Evolutionary conservation across 1,140 invertebrate genomes (phyloP).

Genomic region (Calliphora vicina): DNA sequence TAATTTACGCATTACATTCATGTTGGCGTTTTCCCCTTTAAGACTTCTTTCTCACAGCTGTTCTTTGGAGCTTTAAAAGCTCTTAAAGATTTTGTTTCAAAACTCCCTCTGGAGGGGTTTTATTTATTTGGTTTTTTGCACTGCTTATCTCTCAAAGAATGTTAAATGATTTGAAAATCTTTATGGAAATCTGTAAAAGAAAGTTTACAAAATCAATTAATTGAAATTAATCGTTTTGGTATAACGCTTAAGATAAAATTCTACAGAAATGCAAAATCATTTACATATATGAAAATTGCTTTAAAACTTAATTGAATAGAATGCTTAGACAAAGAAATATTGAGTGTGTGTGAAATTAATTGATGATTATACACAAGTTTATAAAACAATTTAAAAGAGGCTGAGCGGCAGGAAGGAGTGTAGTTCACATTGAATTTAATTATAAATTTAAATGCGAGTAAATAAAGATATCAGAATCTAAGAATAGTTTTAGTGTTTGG

Average conservation of each 20-base stretch:
- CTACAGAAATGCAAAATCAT: not conserved
- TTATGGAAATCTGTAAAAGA: not conserved
- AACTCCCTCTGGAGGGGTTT: not conserved
- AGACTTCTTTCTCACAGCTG: not conserved
- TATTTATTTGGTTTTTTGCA: not conserved
- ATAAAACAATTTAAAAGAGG: not conserved
- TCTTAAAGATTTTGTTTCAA: not conserved
- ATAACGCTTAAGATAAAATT: not conserved
- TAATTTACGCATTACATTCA: conserved; percentile 89
- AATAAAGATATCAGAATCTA: too few species aligned
- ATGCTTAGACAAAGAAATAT: not conserved
- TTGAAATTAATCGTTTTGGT: not conserved
- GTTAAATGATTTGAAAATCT: conserved; percentile 8
- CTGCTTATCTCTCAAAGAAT: not conserved
- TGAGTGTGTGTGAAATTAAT: not conserved
- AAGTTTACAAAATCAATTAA: not conserved
- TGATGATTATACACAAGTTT: not conserved
- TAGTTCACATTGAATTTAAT: too few species aligned
- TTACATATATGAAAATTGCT: not conserved
- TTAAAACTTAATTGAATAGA: not conserved
- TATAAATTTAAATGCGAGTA: too few species aligned
- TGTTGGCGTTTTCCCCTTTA: conserved; percentile 52
- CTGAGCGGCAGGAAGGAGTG: too few species aligned
- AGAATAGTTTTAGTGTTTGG: too few species aligned
- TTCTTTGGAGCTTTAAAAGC: conserved; percentile 14